phyloP scores from a whole-genome alignment of 2,113 vertebrate genomes.

The Baryphthengus martii region DNA sequence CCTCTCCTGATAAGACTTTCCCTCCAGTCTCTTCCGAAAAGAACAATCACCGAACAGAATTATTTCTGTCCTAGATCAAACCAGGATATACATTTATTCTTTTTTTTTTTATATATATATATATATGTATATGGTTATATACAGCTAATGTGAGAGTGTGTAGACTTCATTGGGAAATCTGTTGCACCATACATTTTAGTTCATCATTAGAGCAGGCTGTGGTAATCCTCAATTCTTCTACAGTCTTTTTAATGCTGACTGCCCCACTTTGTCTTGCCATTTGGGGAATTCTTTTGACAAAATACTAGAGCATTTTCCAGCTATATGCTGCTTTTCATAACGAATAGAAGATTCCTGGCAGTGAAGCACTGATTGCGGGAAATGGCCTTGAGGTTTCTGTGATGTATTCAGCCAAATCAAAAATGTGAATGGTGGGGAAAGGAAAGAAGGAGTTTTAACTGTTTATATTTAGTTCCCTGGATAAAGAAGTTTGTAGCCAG shows the following conservation, averaged over 20 bases:
- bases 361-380: not conserved
- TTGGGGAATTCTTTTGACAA: not conserved
- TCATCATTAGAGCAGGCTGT: not conserved
- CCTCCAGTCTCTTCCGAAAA: too few species aligned
- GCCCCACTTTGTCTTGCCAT: not conserved
- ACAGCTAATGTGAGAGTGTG: not conserved
- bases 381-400: conserved; percentile 10
- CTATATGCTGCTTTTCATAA: not conserved
- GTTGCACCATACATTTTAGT: not conserved
- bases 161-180: not conserved
- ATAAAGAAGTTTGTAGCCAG: not conserved
- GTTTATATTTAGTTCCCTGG: not conserved
- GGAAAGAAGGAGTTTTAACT: not conserved
- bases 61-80: too few species aligned
- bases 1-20: too few species aligned
- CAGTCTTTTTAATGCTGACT: not conserved
- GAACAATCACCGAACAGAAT: too few species aligned
- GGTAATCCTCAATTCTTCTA: not conserved
- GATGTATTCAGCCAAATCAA: conserved; percentile 2
- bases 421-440: not conserved
- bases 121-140: too few species aligned
- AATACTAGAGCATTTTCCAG: not conserved
- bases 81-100: not conserved
- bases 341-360: conserved; percentile 15
- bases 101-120: not conserved